Evolutionary conservation across 2,888 invertebrate species (phyloP).

Genomic region (Prosopocoilus inquinatus): DNA sequence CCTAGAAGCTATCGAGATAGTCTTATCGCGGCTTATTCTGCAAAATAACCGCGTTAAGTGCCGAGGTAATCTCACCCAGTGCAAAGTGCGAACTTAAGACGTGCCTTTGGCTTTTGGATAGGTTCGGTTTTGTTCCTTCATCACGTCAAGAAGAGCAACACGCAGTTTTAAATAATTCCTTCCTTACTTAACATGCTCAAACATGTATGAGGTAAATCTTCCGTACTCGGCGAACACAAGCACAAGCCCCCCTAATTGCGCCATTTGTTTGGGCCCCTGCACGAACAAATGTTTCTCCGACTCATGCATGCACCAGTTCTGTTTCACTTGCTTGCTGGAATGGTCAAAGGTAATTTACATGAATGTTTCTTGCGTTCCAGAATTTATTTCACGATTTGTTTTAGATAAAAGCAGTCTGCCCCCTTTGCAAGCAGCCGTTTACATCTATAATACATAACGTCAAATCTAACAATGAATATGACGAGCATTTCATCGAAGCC

Average conservation of each 20-base stretch:
- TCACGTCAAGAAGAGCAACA: no score
- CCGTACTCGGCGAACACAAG: no score
- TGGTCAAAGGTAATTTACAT: conserved; percentile 77
- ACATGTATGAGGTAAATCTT: no score
- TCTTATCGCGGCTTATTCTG: no score
- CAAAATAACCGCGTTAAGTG: no score
- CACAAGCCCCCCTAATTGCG: conserved; percentile 73
- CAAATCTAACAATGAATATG: conserved; percentile 81
- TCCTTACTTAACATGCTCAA: no score
- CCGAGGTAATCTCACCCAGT: no score
- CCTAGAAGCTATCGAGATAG: no score
- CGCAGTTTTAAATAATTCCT: no score
- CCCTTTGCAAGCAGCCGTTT: conserved; percentile 90
- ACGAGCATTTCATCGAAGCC: conserved; percentile 66
- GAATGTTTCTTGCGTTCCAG: conserved; percentile 6
- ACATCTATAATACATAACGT: conserved; percentile 92
- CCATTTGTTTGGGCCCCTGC: conserved; percentile 86
- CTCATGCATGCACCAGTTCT: conserved; percentile 91
- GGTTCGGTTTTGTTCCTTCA: no score
- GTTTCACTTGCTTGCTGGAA: conserved; percentile 86
- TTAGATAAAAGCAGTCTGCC: conserved; percentile 90
- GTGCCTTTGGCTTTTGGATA: no score
- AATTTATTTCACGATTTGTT: conserved; percentile 31
- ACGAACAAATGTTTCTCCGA: conserved; percentile 89
- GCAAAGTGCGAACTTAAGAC: no score